These are phyloP conservation scores for Ascaphus truei DNA, from an alignment of 2,113 vertebrate genomes.

Conservation along the genomic window DNA sequence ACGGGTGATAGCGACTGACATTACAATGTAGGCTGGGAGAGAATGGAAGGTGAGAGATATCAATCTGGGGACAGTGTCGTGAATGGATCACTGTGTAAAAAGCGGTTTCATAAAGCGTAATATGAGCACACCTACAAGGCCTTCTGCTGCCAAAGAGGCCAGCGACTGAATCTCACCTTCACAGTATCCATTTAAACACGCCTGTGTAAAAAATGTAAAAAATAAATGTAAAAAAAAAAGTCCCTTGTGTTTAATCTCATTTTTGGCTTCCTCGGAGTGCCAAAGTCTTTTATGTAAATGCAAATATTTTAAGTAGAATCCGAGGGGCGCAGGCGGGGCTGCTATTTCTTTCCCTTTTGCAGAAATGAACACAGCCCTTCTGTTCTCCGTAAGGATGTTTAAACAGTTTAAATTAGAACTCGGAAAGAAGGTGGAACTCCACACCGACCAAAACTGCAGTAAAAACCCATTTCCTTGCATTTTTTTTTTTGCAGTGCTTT, in stretches of 20 bases:
- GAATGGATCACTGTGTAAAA: background rate
- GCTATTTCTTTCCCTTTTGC: background rate
- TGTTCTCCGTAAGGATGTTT: background rate
- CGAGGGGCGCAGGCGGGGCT: background rate
- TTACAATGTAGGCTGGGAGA: no score
- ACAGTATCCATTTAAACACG: background rate
- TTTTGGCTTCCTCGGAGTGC: background rate
- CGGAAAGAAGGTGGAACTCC: background rate
- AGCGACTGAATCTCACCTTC: background rate
- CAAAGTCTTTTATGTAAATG: background rate
- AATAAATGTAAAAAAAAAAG: no score
- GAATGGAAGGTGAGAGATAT: background rate
- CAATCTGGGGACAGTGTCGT: background rate
- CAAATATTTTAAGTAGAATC: background rate
- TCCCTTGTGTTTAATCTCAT: background rate
- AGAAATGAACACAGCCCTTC: background rate
- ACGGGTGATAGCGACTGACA: no score
- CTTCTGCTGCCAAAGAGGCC: background rate
- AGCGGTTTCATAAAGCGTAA: background rate
- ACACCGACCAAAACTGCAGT: background rate
- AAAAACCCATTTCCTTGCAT: background rate
- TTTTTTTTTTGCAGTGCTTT: background rate
- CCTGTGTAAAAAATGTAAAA: background rate
- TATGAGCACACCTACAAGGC: background rate
- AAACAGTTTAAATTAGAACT: slow-evolving; percentile 19